phyloP scores from a whole-genome alignment of 2,797 vertebrate species.

The Cottoperca gobio region DNA sequence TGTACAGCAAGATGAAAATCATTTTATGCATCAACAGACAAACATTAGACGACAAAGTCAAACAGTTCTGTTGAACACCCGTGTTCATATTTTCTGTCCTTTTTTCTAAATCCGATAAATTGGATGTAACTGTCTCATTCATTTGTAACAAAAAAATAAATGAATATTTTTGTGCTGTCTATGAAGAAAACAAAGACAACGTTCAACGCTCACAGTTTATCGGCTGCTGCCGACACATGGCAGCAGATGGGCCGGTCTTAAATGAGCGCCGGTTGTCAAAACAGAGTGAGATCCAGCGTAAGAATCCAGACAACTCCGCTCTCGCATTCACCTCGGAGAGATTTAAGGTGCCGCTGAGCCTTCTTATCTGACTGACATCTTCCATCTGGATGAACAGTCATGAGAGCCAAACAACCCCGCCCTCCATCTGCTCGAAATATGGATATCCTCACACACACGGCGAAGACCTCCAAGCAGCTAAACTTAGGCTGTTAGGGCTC shows the following conservation, averaged over 20 bases:
- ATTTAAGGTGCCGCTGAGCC: slow-evolving; percentile 58
- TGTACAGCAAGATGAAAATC: slow-evolving; percentile 42
- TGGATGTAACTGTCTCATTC: slow-evolving; percentile 42
- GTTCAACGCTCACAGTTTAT: slow-evolving; percentile 51
- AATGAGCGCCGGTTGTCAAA: slow-evolving; percentile 57
- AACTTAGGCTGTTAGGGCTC: slow-evolving; percentile 43
- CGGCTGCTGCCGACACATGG: slow-evolving; percentile 20
- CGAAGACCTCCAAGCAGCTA: slow-evolving; percentile 57
- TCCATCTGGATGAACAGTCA: slow-evolving; percentile 71
- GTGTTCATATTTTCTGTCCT: slow-evolving; percentile 42
- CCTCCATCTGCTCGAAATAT: slow-evolving; percentile 76
- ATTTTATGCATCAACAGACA: slow-evolving; percentile 61
- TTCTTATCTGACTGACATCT: slow-evolving; percentile 69
- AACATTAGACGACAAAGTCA: slow-evolving; percentile 55
- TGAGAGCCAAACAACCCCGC: slow-evolving; percentile 68
- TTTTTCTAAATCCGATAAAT: slow-evolving; percentile 42
- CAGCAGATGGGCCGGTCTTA: slow-evolving; percentile 68
- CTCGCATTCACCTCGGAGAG: slow-evolving; percentile 55
- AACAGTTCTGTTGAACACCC: slow-evolving; percentile 42
- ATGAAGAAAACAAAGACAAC: slow-evolving; percentile 32
- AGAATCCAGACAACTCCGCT: slow-evolving; percentile 52
- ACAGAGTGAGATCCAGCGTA: slow-evolving; percentile 47
- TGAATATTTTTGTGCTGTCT: not conserved
- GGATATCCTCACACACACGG: slow-evolving; percentile 54
- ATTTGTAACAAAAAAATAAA: slow-evolving; percentile 26